Conservation (phyloP, 2,797 vertebrate species). For the Eidolon dupreanum region DNA sequence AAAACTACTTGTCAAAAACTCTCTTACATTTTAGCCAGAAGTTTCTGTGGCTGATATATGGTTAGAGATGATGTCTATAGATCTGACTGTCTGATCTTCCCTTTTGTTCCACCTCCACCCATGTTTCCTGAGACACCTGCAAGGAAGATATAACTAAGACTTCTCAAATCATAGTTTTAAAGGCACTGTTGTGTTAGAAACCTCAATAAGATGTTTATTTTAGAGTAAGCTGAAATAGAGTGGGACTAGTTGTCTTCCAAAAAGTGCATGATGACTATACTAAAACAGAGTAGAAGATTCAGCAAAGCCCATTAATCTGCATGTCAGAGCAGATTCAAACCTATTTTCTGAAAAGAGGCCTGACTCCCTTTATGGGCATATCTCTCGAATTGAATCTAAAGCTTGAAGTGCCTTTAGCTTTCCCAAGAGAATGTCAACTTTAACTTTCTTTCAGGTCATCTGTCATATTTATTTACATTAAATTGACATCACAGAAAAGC, state of each 20-base stretch:
- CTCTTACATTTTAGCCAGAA: neutral
- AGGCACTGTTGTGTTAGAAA: neutral
- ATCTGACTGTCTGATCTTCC: neutral
- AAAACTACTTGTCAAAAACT: neutral
- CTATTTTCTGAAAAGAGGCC: neutral
- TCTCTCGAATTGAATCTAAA: neutral
- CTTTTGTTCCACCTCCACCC: accelerated
- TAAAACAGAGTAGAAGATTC: neutral
- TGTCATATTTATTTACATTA: neutral
- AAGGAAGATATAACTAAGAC: neutral
- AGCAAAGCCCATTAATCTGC: no score
- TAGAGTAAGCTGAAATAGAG: neutral
- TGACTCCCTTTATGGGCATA: neutral
- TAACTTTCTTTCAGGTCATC: neutral
- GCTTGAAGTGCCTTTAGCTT: neutral
- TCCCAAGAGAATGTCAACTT: neutral
- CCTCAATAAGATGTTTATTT: neutral
- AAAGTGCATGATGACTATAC: neutral
- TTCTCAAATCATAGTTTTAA: neutral
- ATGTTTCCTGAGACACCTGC: neutral
- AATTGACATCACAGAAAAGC: neutral
- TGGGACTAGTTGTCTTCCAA: neutral
- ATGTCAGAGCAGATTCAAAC: neutral
- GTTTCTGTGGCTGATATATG: no score
- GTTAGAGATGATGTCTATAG: neutral